Base-by-base conservation (phyloP, 2,113 vertebrate species). In the Heteronetta atricapilla region DNA sequence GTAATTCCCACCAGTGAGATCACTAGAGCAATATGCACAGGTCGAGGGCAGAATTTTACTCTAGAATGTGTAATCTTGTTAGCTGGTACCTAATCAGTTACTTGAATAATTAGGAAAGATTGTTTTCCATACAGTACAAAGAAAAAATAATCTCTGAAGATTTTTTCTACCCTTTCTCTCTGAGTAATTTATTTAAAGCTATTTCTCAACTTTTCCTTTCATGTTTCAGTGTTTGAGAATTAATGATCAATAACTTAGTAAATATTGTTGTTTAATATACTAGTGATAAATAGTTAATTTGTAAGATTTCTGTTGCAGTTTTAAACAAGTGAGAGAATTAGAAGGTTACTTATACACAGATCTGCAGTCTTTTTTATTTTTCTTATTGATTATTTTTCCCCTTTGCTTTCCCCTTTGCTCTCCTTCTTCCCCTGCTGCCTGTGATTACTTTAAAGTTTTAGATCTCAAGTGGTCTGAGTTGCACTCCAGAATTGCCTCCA, bases 231-330 rank as follows among this genome's bases (percentile, higher is more conserved):
- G 52, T 78, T 20, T 66, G 60, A 88, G 58, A 95, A 88, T 93
- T 93, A 46, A 26, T 62, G 56, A 92, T 81, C 53, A 86, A 69
- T 82, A 90, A 83, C 88, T 92, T 64, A 64, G 68, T 70, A 89
- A 88, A 56, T 67, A 38, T 16, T 46, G 72, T 91, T 94, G 59
- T 59, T 78, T 89, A 96, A 84, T 84, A 89, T 91, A 58, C 28
- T 15, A 52, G 55, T 91, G 55, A 94, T 96, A 95, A 95, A 87
- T 86, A 96, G 83, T 94, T 95, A 68, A 84, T 86, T 76, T 94
- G 94, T 88, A 94, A 80, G 73, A 82, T 66, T 86, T 44, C 20
- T 68, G 15, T 33, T 42, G 15, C 56, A 36, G 8, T 56, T 62
- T 66, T 70, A 79, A 60, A 60, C 25, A 46, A 56, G 31, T 28